These are phyloP conservation scores for Oryzias dopingdopingensis DNA, from an alignment of 2,797 vertebrate genomes.

Conservation along the genomic window DNA sequence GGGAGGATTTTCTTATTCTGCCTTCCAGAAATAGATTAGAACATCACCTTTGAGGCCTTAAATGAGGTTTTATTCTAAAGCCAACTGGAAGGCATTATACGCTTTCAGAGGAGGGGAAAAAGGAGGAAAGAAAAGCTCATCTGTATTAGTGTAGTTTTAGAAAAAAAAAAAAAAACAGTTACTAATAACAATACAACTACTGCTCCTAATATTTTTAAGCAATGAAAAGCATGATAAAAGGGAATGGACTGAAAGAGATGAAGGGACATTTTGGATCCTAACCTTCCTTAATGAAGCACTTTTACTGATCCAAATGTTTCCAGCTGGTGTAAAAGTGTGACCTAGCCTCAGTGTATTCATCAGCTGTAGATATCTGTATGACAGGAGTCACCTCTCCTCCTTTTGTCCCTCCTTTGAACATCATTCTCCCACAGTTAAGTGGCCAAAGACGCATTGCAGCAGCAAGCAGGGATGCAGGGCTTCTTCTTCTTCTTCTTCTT, in stretches of 20 bases:
- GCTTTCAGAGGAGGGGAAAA: slow-evolving; percentile 1
- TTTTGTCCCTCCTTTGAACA: slow-evolving; percentile 1
- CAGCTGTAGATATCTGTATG: background rate
- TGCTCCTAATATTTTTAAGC: background rate
- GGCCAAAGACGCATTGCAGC: background rate
- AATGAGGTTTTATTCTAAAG: background rate
- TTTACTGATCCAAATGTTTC: slow-evolving; percentile 5
- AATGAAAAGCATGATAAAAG: no score
- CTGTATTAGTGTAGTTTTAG: background rate
- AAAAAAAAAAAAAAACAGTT: background rate
- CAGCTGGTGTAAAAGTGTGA: slow-evolving; percentile 38
- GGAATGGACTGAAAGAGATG: no score
- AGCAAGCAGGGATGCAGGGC: background rate
- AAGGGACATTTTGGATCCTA: background rate
- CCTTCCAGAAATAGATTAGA: background rate
- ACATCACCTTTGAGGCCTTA: background rate
- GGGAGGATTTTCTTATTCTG: slow-evolving; percentile 7
- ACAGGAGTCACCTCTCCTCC: slow-evolving; percentile 13
- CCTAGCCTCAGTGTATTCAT: background rate
- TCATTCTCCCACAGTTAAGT: slow-evolving; percentile 4
- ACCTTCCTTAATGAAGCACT: background rate
- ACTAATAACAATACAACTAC: background rate
- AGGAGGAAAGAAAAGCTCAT: slow-evolving; percentile 6
- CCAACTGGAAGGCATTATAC: slow-evolving; percentile 1
- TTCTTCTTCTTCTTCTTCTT: slow-evolving; percentile 15